Conservation (phyloP, 2,113 vertebrate genomes). For the Peromyscus californicus region DNA sequence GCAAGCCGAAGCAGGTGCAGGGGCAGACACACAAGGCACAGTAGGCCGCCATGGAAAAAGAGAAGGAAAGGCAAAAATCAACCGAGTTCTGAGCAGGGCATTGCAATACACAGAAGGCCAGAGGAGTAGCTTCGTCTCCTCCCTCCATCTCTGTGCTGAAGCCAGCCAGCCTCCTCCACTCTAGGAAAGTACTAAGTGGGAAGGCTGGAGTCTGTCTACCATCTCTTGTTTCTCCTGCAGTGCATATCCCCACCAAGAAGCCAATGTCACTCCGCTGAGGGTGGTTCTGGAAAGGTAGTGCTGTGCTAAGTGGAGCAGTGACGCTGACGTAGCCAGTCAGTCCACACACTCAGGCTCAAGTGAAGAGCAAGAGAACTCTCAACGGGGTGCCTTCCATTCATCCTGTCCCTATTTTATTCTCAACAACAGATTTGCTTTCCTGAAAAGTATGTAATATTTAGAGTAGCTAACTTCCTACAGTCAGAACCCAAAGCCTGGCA, state of each 20-base stretch:
- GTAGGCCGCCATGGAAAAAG: background rate
- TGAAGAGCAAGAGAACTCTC: background rate
- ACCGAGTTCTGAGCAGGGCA: background rate
- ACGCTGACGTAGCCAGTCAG: fast-evolving
- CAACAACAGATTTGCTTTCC: background rate
- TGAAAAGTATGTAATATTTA: background rate
- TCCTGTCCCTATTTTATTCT: background rate
- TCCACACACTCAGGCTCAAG: background rate
- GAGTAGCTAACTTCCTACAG: slow-evolving; percentile 27
- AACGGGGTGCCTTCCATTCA: background rate
- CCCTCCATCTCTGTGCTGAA: background rate
- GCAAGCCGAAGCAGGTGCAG: background rate
- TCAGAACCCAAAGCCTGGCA: background rate
- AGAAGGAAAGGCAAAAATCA: background rate
- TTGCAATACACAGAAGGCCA: background rate
- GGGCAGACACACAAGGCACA: background rate
- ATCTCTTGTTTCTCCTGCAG: background rate
- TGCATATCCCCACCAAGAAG: background rate
- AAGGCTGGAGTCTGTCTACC: background rate
- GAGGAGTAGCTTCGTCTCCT: background rate
- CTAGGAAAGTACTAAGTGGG: background rate
- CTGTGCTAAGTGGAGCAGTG: background rate
- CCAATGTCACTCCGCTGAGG: background rate
- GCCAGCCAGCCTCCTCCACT: background rate
- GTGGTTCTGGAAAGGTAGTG: background rate